Base-by-base conservation (phyloP, 2,797 vertebrate species). In the Pyrrhura leucotis region DNA sequence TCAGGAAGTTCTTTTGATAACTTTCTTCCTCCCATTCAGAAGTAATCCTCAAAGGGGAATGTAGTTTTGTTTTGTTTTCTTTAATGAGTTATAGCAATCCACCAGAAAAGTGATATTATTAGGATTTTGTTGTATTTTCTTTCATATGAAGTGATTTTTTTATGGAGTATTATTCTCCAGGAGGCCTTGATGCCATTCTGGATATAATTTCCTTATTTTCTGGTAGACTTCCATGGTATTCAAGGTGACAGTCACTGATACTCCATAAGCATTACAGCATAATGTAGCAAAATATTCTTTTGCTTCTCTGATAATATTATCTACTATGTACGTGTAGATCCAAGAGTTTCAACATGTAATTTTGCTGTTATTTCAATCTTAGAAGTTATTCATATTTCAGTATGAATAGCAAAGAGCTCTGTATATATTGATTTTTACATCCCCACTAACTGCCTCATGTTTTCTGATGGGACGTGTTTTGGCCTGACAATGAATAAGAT, bases 21-120 rank as follows among this genome's bases (percentile, higher is more conserved):
- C 54, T 85, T n/a, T 74, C 93, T 94, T 92, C 78, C 51, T 91
- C 37, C 22, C 21, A 48, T 90, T 92, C 81, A 42, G 23, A 78
- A 75, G 62, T 35, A 90, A 77, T 74, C 26, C 45, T 69, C 22
- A 29, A 39, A 58, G 40, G 29, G 10, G 8, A 47, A 14, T 3
- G 10, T 59, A 31, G 39, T 14, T 45, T 90, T 75, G 14, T 25
- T 92, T 66, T 23, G 35, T 62, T 54, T 85, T 18, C 5, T 92
- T 61, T 89, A 71, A 58, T 40, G 18, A 91, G 31, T 75, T 81
- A 17, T 20, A 72, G 26, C 54, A 89, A 80, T 15, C 45, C 8
- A 31, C 91, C 62, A 65, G 47, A 68, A 85, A 74, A 83, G 44
- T 40, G 4, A 17, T 56, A 48, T 71, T 85, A 29, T 67, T 85